Evolutionary conservation across 2,113 vertebrate species (phyloP).

Genomic region (Sminthopsis crassicaudata): DNA sequence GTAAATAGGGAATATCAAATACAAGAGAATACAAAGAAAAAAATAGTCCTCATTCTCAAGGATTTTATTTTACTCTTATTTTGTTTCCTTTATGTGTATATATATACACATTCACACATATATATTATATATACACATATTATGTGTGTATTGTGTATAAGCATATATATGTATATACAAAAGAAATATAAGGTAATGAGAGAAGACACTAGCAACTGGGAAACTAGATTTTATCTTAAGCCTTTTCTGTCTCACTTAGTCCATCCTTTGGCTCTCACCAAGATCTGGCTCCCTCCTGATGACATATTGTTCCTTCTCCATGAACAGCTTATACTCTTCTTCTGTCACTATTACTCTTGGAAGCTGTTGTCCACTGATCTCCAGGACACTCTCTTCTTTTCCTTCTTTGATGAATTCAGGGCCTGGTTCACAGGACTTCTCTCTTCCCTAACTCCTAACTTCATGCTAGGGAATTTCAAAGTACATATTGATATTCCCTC

Average conservation of each 20-base stretch:
- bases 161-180: too few relatives aligned
- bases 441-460: neutral
- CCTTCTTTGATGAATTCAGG: neutral
- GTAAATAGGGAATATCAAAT: neutral
- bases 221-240: neutral
- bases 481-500: neutral
- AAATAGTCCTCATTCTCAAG: neutral
- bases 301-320: neutral
- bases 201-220: too few relatives aligned
- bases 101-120: too few relatives aligned
- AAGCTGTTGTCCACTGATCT: neutral
- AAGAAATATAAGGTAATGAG: too few relatives aligned
- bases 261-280: neutral
- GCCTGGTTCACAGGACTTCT: neutral
- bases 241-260: neutral
- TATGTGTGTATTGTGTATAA: too few relatives aligned
- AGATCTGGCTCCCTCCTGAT: neutral
- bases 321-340: neutral
- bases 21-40: neutral
- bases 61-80: neutral
- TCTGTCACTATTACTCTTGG: neutral
- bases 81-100: too few relatives aligned
- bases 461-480: neutral
- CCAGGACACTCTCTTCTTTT: neutral
- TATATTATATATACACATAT: too few relatives aligned